These are phyloP conservation scores for Glareola pratincola DNA, from an alignment of 2,113 vertebrate species.

Conservation along the genomic window DNA sequence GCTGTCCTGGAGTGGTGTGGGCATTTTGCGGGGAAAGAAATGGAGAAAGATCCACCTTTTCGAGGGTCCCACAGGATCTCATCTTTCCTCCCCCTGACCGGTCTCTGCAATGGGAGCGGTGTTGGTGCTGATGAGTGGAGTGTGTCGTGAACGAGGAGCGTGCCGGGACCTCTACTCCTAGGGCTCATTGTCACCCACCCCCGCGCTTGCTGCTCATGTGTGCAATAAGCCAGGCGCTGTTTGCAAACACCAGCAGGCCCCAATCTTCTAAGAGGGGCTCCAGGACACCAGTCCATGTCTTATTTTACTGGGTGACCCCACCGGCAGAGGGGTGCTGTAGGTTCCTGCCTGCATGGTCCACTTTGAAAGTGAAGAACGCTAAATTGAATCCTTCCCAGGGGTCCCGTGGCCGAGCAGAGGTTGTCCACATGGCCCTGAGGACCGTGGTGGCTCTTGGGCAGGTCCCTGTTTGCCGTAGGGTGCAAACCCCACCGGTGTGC, in stretches of 20 bases:
- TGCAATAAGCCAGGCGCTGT: not conserved
- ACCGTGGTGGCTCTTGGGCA: rapidly evolving
- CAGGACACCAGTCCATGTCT: not conserved
- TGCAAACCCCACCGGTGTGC: not conserved
- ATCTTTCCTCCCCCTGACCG: not conserved
- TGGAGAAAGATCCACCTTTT: not conserved
- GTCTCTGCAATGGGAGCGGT: rapidly evolving
- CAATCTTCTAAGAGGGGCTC: not conserved
- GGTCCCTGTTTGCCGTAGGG: not conserved
- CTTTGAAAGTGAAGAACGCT: not conserved
- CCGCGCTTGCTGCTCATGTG: rapidly evolving
- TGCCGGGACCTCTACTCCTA: rapidly evolving
- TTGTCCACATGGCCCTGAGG: not conserved
- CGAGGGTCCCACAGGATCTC: not conserved
- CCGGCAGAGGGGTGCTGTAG: not conserved
- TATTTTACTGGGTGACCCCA: not conserved
- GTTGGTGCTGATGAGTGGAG: not conserved
- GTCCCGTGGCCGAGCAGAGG: not conserved
- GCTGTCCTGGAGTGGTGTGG: not conserved
- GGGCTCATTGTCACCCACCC: not conserved
- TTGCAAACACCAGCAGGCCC: not conserved
- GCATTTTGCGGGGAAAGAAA: not conserved
- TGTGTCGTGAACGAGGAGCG: rapidly evolving
- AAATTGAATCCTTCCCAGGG: not conserved
- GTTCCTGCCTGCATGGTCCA: not conserved